Evolutionary conservation across 2,888 invertebrate species (phyloP).

Genomic region (Xanthorhoe designata): DNA sequence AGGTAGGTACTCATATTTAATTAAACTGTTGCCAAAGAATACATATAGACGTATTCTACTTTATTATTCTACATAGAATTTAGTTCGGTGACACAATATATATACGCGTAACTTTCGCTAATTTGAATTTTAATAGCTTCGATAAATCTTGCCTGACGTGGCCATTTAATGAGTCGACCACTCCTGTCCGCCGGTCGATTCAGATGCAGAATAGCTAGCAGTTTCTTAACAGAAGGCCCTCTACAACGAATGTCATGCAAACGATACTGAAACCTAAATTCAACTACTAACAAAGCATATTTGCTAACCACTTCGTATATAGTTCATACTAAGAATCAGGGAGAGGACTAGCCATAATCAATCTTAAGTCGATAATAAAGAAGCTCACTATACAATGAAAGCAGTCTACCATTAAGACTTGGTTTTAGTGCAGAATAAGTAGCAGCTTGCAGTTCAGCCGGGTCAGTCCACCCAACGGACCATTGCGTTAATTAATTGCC

Average conservation of each 20-base stretch:
- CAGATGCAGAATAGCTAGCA: constrained; percentile 12
- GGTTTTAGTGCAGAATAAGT: constrained; percentile 12
- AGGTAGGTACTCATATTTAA: no score
- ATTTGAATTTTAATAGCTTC: constrained; percentile 66
- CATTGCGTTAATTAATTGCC: constrained; percentile 62
- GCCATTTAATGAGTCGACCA: constrained; percentile 51
- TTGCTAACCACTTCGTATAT: not conserved
- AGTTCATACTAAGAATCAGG: not conserved
- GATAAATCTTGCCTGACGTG: constrained; percentile 58
- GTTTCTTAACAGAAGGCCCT: constrained; percentile 4
- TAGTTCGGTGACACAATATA: constrained; percentile 48
- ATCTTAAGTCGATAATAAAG: not conserved
- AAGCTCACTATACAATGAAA: not conserved
- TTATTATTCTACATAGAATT: constrained; percentile 40
- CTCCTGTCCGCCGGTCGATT: constrained; percentile 44
- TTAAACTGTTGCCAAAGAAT: not conserved
- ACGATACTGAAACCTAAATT: constrained; percentile 1
- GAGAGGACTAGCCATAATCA: not conserved
- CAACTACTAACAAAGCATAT: not conserved
- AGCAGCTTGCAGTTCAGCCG: constrained; percentile 45
- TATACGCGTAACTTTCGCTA: constrained; percentile 60
- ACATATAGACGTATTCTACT: constrained; percentile 23
- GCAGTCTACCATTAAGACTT: not conserved
- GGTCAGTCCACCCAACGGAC: constrained; percentile 60
- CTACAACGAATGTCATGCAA: not conserved